These are phyloP conservation scores for Psittacus erithacus DNA, from an alignment of 2,113 vertebrate genomes.

Conservation along the genomic window DNA sequence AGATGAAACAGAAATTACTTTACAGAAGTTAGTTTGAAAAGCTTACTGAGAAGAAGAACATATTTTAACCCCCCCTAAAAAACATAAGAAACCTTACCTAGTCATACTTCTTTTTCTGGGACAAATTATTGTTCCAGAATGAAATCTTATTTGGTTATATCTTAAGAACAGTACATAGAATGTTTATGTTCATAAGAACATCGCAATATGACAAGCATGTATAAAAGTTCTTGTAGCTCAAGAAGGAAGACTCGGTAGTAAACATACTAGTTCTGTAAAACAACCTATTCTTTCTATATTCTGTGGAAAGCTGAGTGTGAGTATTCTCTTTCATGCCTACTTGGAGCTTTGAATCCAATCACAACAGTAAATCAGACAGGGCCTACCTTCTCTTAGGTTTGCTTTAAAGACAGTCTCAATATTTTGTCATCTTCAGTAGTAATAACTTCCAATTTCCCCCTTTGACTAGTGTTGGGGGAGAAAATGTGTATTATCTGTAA, in stretches of 20 bases:
- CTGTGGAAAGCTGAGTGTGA: background rate
- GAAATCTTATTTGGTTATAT: background rate
- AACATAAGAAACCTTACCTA: background rate
- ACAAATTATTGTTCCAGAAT: background rate
- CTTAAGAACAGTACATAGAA: background rate
- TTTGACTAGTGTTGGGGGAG: background rate
- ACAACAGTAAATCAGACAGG: background rate
- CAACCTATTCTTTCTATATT: background rate
- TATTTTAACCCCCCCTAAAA: background rate
- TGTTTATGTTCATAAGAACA: background rate
- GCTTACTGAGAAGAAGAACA: background rate
- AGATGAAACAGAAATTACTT: background rate
- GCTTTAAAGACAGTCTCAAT: background rate
- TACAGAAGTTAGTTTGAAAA: background rate
- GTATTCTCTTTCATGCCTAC: background rate
- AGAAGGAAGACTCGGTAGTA: background rate
- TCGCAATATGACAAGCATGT: rapidly evolving
- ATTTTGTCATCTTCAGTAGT: background rate
- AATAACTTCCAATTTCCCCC: background rate
- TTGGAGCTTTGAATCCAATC: background rate
- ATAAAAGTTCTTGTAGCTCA: background rate
- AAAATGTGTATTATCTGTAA: background rate
- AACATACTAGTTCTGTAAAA: background rate
- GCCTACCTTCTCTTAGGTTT: background rate
- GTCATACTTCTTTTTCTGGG: background rate